These are phyloP conservation scores for Drosophila helvetica DNA, from an alignment of 2,888 invertebrate genomes.

Conservation along the genomic window DNA sequence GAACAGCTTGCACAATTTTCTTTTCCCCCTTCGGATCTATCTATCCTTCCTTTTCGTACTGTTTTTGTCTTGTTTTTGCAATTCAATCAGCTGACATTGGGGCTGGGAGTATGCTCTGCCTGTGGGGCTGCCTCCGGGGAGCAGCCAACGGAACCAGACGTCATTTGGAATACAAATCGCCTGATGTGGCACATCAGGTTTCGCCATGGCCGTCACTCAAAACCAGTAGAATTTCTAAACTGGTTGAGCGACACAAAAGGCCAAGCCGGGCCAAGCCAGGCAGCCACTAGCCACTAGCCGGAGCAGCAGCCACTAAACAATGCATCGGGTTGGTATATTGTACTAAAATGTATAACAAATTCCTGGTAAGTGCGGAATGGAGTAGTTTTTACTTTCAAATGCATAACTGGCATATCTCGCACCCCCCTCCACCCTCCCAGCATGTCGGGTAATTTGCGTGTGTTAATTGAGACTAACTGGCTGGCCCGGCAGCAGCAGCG, in stretches of 20 bases:
- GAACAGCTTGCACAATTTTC: conserved; percentile 41
- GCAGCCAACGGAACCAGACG: conserved; percentile 72
- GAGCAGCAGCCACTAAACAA: conserved; percentile 17
- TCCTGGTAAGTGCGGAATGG: conserved; percentile 65
- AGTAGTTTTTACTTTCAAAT: conserved; percentile 74
- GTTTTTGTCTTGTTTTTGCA: conserved; percentile 46
- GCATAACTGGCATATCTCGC: conserved; percentile 50
- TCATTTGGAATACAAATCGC: conserved; percentile 77
- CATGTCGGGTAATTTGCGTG: conserved; percentile 58
- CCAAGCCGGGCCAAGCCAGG: conserved; percentile 3
- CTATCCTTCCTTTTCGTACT: not conserved
- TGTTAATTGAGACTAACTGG: conserved; percentile 74
- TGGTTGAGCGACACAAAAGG: conserved; percentile 68
- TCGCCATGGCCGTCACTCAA: conserved; percentile 50
- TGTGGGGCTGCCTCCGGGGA: conserved; percentile 36
- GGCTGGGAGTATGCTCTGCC: not conserved
- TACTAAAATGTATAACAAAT: conserved; percentile 48
- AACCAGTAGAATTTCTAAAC: conserved; percentile 74
- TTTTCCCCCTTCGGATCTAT: not conserved
- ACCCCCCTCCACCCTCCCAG: not conserved
- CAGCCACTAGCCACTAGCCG: not conserved
- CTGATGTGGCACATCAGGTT: conserved; percentile 73
- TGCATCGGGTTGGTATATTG: conserved; percentile 28
- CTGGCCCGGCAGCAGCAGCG: conserved; percentile 36
- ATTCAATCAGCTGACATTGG: conserved; percentile 72